phyloP scores from a whole-genome alignment of 1,140 invertebrate species.

The Thalassaphorura encarpata region DNA sequence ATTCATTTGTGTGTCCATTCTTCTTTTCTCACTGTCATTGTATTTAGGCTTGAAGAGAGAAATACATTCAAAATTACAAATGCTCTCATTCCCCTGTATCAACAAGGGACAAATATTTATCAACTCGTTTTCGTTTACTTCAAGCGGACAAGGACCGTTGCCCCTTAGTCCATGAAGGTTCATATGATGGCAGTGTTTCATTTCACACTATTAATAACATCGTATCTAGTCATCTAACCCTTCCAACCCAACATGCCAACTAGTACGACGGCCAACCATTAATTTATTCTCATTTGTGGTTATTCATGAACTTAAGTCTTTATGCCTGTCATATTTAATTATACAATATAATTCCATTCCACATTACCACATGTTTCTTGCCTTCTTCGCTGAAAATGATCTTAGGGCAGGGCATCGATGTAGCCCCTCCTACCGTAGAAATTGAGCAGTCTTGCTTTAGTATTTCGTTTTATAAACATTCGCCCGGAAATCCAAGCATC shows the following conservation, averaged over 20 bases:
- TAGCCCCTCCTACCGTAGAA: no score
- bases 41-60: background rate
- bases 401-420: no score
- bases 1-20: background rate
- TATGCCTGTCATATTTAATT: no score
- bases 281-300: constrained; percentile 29
- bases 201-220: background rate
- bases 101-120: constrained; percentile 28
- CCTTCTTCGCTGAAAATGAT: no score
- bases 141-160: constrained; percentile 4
- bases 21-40: background rate
- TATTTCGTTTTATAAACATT: no score
- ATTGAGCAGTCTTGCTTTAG: no score
- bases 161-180: background rate
- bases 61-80: background rate
- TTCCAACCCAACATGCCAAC: no score
- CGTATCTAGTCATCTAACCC: constrained; percentile 2
- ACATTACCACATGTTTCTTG: no score
- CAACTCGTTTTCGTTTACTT: constrained; percentile 13
- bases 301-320: constrained; percentile 15
- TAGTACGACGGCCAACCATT: constrained; percentile 16
- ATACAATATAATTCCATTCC: no score
- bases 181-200: no score
- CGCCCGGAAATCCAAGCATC: no score
- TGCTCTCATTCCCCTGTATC: constrained; percentile 6